Evolutionary conservation across 2,113 vertebrate genomes (phyloP), one percentile per base, ranked within the genome.

Genomic region (Archocentrus centrarchus): DNA sequence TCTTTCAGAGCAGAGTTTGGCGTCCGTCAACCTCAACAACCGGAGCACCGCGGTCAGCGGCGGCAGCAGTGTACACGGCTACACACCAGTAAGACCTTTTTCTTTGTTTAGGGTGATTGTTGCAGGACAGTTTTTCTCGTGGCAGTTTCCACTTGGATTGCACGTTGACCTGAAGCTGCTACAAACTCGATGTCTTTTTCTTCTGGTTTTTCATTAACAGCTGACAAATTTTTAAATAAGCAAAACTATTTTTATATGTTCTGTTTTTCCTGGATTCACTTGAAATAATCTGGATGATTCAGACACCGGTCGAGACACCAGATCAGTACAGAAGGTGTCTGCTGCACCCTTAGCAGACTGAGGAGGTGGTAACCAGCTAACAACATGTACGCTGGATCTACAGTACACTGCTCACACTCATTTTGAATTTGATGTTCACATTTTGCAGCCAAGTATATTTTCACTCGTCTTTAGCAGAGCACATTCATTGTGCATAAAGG

Each of bases 1-100:
- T 90, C 96, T 97, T 66, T 97, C 97, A 47, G 97, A 97, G 88
- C 96, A 97, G 94, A 97, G 96, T 91, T 94, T 97, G 95, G 94
- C 96, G 0, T 97, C 97, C 18, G 95, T 97, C 94, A 97, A 95
- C 93, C 94, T 96, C 68, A 97, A 96, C 94, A 97, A 95, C 94
- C 94, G 96, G 92, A 97, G 94, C 95, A 95, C 95, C 10, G 95
- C 94, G 8, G 85, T 87, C 83, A 92, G 90, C 94, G 95, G 95
- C 85, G 59, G 89, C 93, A 93, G 93, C 91, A 96, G 89, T 75
- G 95, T 96, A 14, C 96, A 97, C 94, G 93, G 96, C 93, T 97
- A 97, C 80, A 96, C 97, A 76, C 95, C 96, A 86, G 96, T 97
- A 94, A 95, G 95, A 77, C 37, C 10, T 15, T 64, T 17, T 18